Conservation (phyloP, 2,113 vertebrate species). For the Equus przewalskii region DNA sequence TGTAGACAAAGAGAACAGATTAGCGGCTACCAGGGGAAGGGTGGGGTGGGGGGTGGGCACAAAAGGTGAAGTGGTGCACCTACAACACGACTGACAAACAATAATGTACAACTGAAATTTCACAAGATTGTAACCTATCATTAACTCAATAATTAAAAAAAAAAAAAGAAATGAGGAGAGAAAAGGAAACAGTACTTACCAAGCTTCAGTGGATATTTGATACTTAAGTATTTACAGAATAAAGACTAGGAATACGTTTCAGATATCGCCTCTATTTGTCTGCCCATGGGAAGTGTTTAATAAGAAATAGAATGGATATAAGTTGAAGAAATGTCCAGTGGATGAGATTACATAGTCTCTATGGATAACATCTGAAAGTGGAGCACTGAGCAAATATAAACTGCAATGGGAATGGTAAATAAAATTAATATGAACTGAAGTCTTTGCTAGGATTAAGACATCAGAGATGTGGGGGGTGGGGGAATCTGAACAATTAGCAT, state of each 20-base stretch:
- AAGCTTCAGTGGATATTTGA: background rate
- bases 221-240: background rate
- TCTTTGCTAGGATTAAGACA: background rate
- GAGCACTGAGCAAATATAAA: background rate
- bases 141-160: too few species aligned
- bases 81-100: too few species aligned
- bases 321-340: background rate
- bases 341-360: background rate
- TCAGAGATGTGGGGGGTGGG: background rate
- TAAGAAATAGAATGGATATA: background rate
- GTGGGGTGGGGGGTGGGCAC: too few species aligned
- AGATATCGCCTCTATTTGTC: background rate
- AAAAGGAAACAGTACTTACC: background rate
- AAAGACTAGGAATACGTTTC: background rate
- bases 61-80: too few species aligned
- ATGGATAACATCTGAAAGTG: background rate
- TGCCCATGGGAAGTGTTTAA: background rate
- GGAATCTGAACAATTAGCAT: background rate
- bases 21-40: too few species aligned
- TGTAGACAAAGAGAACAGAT: too few species aligned
- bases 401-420: background rate
- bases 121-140: too few species aligned
- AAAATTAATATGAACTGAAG: background rate
- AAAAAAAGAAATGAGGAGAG: background rate
- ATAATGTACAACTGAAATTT: too few species aligned